phyloP scores from a whole-genome alignment of 2,888 invertebrate genomes.

The Drosophila austrosaltans region DNA sequence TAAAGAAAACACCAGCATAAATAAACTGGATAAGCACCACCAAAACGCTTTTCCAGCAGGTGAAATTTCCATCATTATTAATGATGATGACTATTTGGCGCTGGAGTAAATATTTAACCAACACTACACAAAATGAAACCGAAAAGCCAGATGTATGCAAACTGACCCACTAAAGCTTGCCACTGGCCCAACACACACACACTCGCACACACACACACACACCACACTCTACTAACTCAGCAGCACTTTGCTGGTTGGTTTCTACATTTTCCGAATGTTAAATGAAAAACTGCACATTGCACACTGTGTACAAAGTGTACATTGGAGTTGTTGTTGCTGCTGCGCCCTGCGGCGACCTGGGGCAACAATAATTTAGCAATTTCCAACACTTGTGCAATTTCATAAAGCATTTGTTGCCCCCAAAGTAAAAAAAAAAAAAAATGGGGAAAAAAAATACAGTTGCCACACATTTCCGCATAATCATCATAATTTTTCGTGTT shows the following conservation, averaged over 20 bases:
- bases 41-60: slow-evolving; percentile 70
- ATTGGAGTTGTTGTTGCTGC: too few species aligned
- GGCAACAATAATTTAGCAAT: slow-evolving; percentile 67
- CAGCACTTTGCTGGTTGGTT: neutral
- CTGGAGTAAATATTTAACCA: slow-evolving; percentile 71
- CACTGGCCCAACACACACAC: neutral
- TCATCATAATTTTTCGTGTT: slow-evolving; percentile 72
- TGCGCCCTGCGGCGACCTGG: slow-evolving; percentile 59
- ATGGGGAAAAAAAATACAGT: slow-evolving; percentile 46
- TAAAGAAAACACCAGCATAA: slow-evolving; percentile 59
- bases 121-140: slow-evolving; percentile 57
- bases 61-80: slow-evolving; percentile 76
- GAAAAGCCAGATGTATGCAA: slow-evolving; percentile 53
- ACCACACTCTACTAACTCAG: neutral
- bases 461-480: slow-evolving; percentile 77
- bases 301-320: slow-evolving; percentile 5
- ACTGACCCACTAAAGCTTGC: slow-evolving; percentile 68
- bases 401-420: slow-evolving; percentile 63
- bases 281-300: slow-evolving; percentile 49
- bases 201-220: neutral
- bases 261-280: slow-evolving; percentile 49
- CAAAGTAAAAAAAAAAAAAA: slow-evolving; percentile 1
- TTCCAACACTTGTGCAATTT: slow-evolving; percentile 66
- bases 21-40: slow-evolving; percentile 27
- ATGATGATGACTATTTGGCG: slow-evolving; percentile 75